Base-by-base conservation (phyloP, 2,797 vertebrate species). In the Allobates femoralis region DNA sequence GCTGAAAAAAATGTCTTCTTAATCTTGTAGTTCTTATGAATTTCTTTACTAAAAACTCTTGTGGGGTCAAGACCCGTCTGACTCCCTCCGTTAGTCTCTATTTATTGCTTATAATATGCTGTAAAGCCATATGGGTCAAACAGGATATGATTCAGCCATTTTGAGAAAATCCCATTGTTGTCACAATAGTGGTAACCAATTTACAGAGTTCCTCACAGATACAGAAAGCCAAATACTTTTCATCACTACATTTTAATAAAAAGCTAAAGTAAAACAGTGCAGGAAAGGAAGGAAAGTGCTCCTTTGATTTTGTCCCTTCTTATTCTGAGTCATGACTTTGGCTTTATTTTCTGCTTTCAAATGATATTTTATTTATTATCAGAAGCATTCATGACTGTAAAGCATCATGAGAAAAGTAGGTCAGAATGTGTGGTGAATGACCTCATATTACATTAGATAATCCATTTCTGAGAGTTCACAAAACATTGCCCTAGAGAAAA, bases 281-380 rank as follows among this genome's bases (percentile, higher is more conserved):
- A 37, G 66, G 19, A 73, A 73, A 46, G 11, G 30, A 28, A 66
- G 67, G 71, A 81, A 76, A 60, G 19, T 69, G 46, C 71, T 62
- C 51, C 53, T 56, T 64, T 73, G 32, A 84, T 53, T 79, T 50
- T 18, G 19, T 60, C 67, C 69, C 69, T 30, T 53, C 50, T 86
- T 75, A 50, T 64, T 53, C 67, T 86, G 85, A 86, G 69, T 86
- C 85, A 86, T 66, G 50, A 26, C 16, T 81, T 81, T 86, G 79
- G 85, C 79, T 73, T 64, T 50, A 66, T n/a, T 75, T 81, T 76
- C 32, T 64, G 67, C 85, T 75, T 86, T 81, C 85, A 81, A 58
- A 76, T 81, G 50, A 76, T 34, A 86, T 81, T 81, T 71, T 86
- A 60, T 81, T 75, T 67, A 66, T 81, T 76, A 76, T 64, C 58